Conservation (phyloP, 2,888 invertebrate species). For the Troilus luridus region DNA sequence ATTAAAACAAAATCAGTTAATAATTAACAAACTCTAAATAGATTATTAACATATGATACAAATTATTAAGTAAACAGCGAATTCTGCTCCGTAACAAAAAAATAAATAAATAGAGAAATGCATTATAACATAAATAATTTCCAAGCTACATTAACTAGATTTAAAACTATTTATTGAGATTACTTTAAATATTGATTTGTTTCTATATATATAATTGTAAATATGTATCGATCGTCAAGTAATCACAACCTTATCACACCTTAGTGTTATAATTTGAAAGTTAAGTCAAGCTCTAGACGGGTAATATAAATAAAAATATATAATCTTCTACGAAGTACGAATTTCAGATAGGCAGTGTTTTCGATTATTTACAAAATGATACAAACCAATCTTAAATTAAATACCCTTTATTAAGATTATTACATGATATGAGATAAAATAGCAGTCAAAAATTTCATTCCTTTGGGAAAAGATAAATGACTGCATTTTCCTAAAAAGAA, state of each 20-base stretch:
- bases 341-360: neutral
- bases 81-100: neutral
- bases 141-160: neutral
- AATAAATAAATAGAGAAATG: slow-evolving; percentile 9
- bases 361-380: slow-evolving; percentile 29
- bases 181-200: neutral
- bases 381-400: neutral
- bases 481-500: neutral
- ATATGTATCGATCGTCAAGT: neutral
- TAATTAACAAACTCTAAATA: neutral
- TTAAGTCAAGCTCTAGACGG: neutral
- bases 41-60: neutral
- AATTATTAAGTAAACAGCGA: neutral
- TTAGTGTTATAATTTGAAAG: neutral
- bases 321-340: neutral
- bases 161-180: neutral
- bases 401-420: neutral
- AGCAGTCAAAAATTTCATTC: neutral
- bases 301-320: slow-evolving; percentile 18
- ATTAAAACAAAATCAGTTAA: neutral
- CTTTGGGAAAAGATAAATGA: neutral
- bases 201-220: neutral
- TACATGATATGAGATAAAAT: neutral
- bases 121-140: neutral
- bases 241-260: slow-evolving; percentile 20